Conservation (phyloP, 2,113 vertebrate species). For the Oreochromis tanganicae region DNA sequence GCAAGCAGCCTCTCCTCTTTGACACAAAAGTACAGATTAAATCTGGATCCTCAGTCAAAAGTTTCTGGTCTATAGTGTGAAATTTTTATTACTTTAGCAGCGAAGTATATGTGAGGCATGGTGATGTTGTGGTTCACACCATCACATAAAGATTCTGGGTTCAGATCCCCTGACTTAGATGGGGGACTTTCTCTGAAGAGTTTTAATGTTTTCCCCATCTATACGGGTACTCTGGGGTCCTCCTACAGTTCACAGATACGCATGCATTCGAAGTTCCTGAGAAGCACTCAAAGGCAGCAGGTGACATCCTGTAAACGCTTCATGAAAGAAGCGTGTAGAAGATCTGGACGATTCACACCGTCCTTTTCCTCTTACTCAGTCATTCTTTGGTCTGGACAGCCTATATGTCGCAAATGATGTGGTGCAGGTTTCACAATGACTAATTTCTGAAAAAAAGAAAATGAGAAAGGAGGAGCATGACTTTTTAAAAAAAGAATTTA, state of each 20-base stretch:
- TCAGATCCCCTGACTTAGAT: not conserved
- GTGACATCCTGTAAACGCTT: not conserved
- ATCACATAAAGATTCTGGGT: not conserved
- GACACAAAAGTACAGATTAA: not conserved
- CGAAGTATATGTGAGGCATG: not conserved
- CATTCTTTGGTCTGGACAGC: not conserved
- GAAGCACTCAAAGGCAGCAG: not conserved
- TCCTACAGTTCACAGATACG: fast-evolving
- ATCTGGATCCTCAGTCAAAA: not conserved
- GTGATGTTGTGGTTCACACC: not conserved
- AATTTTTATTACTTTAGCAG: not conserved
- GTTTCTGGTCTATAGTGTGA: not conserved
- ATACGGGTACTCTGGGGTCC: not conserved
- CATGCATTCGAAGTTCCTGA: not conserved
- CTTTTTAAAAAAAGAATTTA: fast-evolving
- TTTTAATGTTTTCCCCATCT: not conserved
- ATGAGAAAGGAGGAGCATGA: not conserved
- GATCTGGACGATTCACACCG: not conserved
- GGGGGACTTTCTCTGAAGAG: not conserved
- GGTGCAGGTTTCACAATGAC: not conserved
- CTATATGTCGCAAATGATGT: not conserved
- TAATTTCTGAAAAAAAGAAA: not conserved
- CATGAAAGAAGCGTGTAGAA: not conserved
- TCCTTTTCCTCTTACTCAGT: not conserved
- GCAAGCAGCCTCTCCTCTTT: not conserved